Evolutionary conservation across 2,113 vertebrate species (phyloP), one percentile per base, ranked within the genome.

Genomic region (Tragelaphus buxtoni): DNA sequence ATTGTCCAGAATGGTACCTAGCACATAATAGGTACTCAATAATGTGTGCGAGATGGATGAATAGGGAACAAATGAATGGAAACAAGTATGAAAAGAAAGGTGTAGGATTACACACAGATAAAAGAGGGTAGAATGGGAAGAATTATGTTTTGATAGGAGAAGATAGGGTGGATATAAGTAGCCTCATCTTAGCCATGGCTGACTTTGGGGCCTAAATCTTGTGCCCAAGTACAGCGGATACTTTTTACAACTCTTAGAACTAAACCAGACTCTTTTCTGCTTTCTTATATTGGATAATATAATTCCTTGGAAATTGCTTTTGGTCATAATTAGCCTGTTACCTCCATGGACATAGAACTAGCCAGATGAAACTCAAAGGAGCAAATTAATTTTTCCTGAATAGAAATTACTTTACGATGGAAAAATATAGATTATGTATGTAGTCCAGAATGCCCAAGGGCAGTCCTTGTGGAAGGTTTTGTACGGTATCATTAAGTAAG

Each of bases 251-350:
- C 14, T 49, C 58, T 93, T 94, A 32, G 17, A 81, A 65, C 45
- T 77, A 79, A 77, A 87, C 63, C 58, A 91, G 63, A 80, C 24
- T 84, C 26, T 91, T 88, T 80, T 82, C 42, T 65, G 47, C 49
- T 84, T 95, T 96, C 42, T 88, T 91, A 58, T 61, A 28, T 69
- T 89, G n/a, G 26, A 76, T 94, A 95, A 81, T 84, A 85, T 90
- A 93, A 81, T 95, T 97, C 32, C 55, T 58, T 93, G 81, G 14
- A 94, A 95, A 92, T 83, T 94, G 42, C 39, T 87, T 82, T 95
- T 11, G 28, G 47, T 74, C 28, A 53, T 90, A 92, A 85, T 95
- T 82, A 92, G 24, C 16, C 60, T 90, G 80, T 22, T 72, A 69
- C 30, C 88, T 7, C 18, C 28, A 35, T 20, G 39, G 35, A 79